Evolutionary conservation across 2,113 vertebrate species (phyloP).

Genomic region (Eubucco bourcierii): DNA sequence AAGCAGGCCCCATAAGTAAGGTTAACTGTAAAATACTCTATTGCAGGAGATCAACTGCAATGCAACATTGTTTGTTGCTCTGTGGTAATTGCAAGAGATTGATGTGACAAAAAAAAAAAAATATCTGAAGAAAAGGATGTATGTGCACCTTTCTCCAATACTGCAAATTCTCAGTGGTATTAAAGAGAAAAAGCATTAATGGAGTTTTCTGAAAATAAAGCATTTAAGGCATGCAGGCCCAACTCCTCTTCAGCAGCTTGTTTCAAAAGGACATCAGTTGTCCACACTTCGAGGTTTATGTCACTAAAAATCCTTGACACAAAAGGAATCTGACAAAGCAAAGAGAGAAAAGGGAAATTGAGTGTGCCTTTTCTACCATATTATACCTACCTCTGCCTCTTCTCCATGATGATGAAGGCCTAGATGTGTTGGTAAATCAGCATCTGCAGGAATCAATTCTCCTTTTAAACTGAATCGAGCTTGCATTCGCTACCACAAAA

Average conservation of each 20-base stretch:
- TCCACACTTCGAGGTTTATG: neutral
- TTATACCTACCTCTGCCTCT: slow-evolving; percentile 88
- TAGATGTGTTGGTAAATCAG: slow-evolving; percentile 91
- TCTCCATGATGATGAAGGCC: slow-evolving; percentile 97
- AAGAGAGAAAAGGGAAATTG: neutral
- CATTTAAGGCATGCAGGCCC: neutral
- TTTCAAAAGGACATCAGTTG: neutral
- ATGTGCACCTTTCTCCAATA: neutral
- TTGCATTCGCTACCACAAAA: slow-evolving; percentile 87
- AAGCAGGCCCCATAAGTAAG: neutral
- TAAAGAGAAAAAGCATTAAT: neutral
- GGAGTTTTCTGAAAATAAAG: neutral
- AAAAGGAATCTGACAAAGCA: neutral
- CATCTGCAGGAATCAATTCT: slow-evolving; percentile 82
- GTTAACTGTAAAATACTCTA: neutral
- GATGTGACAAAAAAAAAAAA: neutral
- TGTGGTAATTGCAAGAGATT: neutral
- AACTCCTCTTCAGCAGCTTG: neutral
- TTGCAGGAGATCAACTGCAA: neutral
- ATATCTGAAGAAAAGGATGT: neutral
- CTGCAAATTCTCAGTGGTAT: neutral
- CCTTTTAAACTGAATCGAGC: slow-evolving; percentile 93
- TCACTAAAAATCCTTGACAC: neutral
- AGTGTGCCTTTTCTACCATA: neutral
- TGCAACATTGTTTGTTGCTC: neutral